Evolutionary conservation across 2,888 invertebrate genomes (phyloP), one percentile per base, ranked within the genome.

Genomic region (Diarsia mendica): DNA sequence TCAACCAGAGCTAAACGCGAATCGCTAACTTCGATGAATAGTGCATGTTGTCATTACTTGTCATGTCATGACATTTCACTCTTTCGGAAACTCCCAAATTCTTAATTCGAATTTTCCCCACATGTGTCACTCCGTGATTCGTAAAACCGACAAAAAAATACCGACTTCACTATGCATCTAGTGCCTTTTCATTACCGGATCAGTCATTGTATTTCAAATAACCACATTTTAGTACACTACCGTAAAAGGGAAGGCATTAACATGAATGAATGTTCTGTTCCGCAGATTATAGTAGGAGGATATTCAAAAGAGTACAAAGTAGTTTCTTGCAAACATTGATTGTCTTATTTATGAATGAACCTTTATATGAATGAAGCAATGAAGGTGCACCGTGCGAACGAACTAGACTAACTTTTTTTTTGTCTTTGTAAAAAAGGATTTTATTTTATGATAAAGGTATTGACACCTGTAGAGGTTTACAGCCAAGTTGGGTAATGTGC

Each of bases 381-480:
- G 75, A 74, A 75, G 66, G 44, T 74, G 67, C 60, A 79, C 63
- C 79, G 79, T 84, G 86, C 75, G 85, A 78, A 80, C 66, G 72
- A 78, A 82, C 65, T 55, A 77, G 53, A 60, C 80, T 66, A 64
- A 20, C 63, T 68, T 79, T 79, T 80, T 46, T 82, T 79, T 80
- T 80, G 53, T 82, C 53, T 75, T 64, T 74, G 6, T 20, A 73
- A 73, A 82, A 81, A 75, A 78, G 70, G 69, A 65, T 74, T 81
- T 79, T 82, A 67, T 74, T 81, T 80, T 80, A 71, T 75, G 76
- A 87, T 78, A 86, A 86, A 79, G 77, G 78, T 78, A 79, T 83
- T 85, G 82, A 79, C 85, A 86, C 87, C 87, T 86, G 86, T 86
- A 80, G 77, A 79, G 82, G 71, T 83, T 79, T 84, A 82, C 82